phyloP scores from a whole-genome alignment of 92 coral and sea anemone genomes.

The Epizoanthus scotinus region DNA sequence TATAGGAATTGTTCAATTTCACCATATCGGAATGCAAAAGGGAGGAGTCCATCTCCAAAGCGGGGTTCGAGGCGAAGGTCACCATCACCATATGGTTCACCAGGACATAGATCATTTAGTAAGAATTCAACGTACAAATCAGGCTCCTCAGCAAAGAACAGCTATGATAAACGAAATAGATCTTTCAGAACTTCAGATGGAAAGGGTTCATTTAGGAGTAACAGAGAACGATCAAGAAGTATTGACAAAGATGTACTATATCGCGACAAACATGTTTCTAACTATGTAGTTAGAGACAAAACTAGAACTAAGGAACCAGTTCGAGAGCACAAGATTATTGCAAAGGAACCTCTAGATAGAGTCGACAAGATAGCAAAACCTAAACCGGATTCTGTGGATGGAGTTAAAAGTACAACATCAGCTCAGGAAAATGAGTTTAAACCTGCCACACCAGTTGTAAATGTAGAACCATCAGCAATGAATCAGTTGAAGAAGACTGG shows the following conservation, averaged over 20 bases:
- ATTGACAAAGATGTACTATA: constrained; percentile 34
- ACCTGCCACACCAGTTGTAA: constrained; percentile 51
- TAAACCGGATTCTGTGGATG: constrained; percentile 63
- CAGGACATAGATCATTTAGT: constrained; percentile 57
- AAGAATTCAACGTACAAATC: constrained; percentile 60
- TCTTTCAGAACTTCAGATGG: constrained; percentile 49
- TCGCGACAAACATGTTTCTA: constrained; percentile 21
- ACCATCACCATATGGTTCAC: constrained; percentile 61
- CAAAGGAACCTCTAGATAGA: constrained; percentile 37
- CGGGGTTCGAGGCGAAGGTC: constrained; percentile 67
- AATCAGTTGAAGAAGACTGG: not conserved
- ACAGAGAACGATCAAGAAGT: constrained; percentile 35
- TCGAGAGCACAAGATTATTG: constrained; percentile 22
- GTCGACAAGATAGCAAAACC: constrained; percentile 19
- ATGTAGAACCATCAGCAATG: constrained; percentile 12
- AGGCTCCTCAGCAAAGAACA: constrained; percentile 50
- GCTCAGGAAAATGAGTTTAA: constrained; percentile 40
- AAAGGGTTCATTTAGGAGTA: constrained; percentile 14
- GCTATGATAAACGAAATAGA: constrained; percentile 57
- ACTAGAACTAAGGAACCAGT: constrained; percentile 22
- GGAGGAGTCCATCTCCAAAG: constrained; percentile 67
- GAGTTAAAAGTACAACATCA: constrained; percentile 49
- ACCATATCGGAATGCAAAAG: constrained; percentile 48
- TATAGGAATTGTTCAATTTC: constrained; percentile 62
- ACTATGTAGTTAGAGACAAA: constrained; percentile 14